phyloP scores from a whole-genome alignment of 2,113 vertebrate species.

The Mustelus asterias region DNA sequence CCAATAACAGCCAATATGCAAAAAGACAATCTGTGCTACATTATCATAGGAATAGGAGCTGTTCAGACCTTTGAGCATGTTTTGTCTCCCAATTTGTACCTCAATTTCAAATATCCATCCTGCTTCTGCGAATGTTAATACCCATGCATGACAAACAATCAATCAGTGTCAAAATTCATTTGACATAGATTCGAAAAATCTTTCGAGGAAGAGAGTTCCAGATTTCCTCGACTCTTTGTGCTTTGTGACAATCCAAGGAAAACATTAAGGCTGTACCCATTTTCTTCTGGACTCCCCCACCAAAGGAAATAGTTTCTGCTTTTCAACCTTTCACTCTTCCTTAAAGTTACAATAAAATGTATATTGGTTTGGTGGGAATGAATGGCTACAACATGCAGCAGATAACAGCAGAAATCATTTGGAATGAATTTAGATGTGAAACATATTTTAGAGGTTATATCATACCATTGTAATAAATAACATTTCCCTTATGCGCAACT shows the following conservation, averaged over 20 bases:
- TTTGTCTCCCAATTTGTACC: not conserved
- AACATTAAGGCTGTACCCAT: not conserved
- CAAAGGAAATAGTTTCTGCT: not conserved
- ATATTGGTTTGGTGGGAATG: not conserved
- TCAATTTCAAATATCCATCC: not conserved
- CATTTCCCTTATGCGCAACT: not conserved
- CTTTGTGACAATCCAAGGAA: not conserved
- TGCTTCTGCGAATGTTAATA: not conserved
- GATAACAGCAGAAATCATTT: not conserved
- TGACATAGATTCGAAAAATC: not conserved
- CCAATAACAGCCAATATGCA: not conserved
- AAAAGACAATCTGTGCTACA: not conserved
- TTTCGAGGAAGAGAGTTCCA: not conserved
- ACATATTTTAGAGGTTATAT: not conserved
- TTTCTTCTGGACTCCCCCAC: not conserved
- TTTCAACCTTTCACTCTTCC: not conserved
- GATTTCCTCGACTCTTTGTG: not conserved
- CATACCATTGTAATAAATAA: not conserved
- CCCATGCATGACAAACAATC: not conserved
- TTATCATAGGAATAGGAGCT: not conserved
- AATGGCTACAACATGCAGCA: not conserved
- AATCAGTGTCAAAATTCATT: not conserved
- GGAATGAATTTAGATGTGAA: not conserved
- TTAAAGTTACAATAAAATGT: not conserved
- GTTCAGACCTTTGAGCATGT: not conserved